These are phyloP conservation scores for Sylvilagus bachmani DNA, from an alignment of 2,113 vertebrate genomes.

Conservation along the genomic window DNA sequence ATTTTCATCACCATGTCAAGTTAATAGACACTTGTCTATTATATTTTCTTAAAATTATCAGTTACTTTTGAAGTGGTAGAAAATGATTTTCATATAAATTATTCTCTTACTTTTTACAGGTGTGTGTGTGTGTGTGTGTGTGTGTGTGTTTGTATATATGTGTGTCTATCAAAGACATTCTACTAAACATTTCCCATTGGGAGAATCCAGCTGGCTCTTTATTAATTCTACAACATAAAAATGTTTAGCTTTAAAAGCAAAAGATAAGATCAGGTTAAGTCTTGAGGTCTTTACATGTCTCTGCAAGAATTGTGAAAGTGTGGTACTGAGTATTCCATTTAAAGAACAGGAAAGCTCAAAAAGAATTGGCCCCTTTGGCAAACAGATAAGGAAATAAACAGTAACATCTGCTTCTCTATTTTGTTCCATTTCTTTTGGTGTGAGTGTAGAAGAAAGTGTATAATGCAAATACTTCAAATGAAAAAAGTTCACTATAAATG, in stretches of 20 bases:
- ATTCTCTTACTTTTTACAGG: conserved; percentile 47
- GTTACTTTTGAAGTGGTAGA: conserved; percentile 50
- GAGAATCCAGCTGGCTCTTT: conserved; percentile 51
- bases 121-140: background rate
- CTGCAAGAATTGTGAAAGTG: conserved; percentile 49
- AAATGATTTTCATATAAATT: conserved; percentile 20
- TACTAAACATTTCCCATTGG: conserved; percentile 37
- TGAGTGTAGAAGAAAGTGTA: conserved; percentile 52
- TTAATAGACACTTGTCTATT: conserved; percentile 39
- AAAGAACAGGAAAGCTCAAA: conserved; percentile 63
- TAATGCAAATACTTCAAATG: conserved; percentile 54
- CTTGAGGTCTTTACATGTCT: conserved; percentile 68
- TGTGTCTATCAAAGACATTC: conserved; percentile 32
- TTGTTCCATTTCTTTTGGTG: conserved; percentile 39
- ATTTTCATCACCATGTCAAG: conserved; percentile 51
- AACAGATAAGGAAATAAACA: conserved; percentile 75
- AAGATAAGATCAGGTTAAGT: conserved; percentile 67
- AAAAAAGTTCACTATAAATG: conserved; percentile 65
- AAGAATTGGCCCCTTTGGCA: conserved; percentile 56
- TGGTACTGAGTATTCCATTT: conserved; percentile 54
- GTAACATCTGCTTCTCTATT: conserved; percentile 64
- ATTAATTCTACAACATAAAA: conserved; percentile 74
- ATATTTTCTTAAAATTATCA: conserved; percentile 53
- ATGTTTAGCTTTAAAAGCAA: conserved; percentile 55
- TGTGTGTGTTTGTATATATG: background rate